Evolutionary conservation across 2,797 vertebrate genomes (phyloP).

Genomic region (Onychomys torridus): DNA sequence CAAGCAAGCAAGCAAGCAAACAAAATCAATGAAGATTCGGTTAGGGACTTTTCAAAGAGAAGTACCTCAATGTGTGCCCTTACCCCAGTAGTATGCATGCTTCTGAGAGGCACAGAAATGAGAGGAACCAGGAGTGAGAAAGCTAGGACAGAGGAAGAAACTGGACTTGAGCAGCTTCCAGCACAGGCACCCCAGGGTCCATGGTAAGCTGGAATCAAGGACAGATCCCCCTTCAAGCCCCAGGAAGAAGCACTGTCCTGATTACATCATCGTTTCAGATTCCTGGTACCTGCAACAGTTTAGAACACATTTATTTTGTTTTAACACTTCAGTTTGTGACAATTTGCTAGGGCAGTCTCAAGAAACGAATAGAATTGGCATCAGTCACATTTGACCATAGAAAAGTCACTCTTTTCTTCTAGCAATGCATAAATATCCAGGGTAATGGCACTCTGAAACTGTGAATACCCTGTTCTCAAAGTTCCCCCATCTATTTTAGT

Average conservation of each 20-base stretch:
- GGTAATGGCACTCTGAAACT: background rate
- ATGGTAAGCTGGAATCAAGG: background rate
- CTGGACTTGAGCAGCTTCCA: rapidly evolving
- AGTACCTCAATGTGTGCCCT: background rate
- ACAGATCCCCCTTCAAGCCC: rapidly evolving
- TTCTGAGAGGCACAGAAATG: background rate
- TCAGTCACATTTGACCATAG: background rate
- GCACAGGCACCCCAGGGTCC: too few species aligned
- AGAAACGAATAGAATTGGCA: background rate
- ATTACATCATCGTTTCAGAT: background rate
- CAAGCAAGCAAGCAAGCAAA: too few species aligned
- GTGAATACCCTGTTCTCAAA: background rate
- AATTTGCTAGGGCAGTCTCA: background rate
- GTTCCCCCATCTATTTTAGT: slow-evolving; percentile 31
- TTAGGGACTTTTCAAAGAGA: background rate
- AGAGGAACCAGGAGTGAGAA: background rate
- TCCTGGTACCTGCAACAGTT: background rate
- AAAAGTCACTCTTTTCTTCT: background rate
- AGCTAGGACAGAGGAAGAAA: background rate
- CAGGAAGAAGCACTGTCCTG: rapidly evolving
- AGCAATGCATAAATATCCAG: background rate
- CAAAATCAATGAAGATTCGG: background rate
- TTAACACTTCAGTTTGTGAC: background rate
- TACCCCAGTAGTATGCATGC: background rate
- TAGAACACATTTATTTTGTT: background rate